These are phyloP conservation scores for Acanthiza pusilla DNA, from an alignment of 2,797 vertebrate species.

Conservation along the genomic window DNA sequence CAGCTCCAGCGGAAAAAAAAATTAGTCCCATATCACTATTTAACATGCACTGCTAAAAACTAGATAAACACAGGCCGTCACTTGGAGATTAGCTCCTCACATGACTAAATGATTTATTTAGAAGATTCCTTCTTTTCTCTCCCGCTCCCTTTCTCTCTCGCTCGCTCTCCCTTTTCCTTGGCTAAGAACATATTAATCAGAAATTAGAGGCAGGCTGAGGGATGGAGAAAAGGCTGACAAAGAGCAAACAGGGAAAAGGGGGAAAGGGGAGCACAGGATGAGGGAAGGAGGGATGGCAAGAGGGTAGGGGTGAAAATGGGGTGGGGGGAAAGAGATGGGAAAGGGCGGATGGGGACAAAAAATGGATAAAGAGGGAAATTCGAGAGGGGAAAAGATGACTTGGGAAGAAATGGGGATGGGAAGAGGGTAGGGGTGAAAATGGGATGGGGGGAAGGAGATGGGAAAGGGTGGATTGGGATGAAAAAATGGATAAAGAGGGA, in stretches of 20 bases:
- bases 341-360: not conserved
- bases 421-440: not conserved
- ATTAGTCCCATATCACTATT: conserved; percentile 70
- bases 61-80: conserved; percentile 70
- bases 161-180: conserved; percentile 42
- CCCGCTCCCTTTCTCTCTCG: not conserved
- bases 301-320: not conserved
- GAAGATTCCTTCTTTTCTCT: conserved; percentile 63
- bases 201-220: conserved; percentile 64
- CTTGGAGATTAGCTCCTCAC: conserved; percentile 72
- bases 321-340: not conserved
- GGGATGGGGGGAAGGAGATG: not conserved
- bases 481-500: not conserved
- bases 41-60: conserved; percentile 75
- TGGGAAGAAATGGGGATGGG: not conserved
- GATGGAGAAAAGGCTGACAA: not conserved
- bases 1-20: conserved; percentile 50
- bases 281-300: not conserved
- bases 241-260: not conserved
- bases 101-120: conserved; percentile 77
- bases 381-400: not conserved
- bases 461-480: not conserved
- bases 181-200: conserved; percentile 74
- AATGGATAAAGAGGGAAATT: not conserved
- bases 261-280: not conserved